Conservation (phyloP, 2,113 vertebrate species). For the Hyperoodon ampullatus region DNA sequence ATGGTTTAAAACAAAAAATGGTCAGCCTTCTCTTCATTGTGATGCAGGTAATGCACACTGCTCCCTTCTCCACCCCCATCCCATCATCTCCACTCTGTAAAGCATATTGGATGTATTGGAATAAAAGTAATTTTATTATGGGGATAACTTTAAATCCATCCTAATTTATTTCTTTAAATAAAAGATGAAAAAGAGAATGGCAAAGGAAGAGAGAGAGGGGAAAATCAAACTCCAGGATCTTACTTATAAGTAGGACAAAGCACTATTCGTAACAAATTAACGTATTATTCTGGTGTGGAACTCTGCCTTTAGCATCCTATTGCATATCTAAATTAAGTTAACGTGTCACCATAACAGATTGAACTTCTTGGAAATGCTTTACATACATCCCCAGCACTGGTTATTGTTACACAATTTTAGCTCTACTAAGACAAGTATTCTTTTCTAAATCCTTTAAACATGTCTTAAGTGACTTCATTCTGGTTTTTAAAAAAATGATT, state of each 20-base stretch:
- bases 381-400: not conserved
- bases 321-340: not conserved
- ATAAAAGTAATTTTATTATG: not conserved
- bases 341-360: not conserved
- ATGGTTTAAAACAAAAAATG: not conserved
- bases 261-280: not conserved
- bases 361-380: not conserved
- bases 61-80: fast-evolving
- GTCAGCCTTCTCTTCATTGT: not conserved
- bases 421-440: not conserved
- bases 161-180: not conserved
- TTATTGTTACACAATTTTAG: not conserved
- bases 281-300: not conserved
- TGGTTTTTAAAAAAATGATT: not conserved
- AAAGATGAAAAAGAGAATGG: not conserved
- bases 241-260: not conserved
- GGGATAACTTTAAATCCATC: not conserved
- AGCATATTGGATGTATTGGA: fast-evolving
- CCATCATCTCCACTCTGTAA: not conserved
- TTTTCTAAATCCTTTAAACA: constrained; percentile 46
- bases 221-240: not conserved
- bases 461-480: not conserved
- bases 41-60: not conserved
- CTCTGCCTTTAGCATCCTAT: not conserved
- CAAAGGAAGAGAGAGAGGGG: not conserved